A percentile compares a stretch with the other conserved stretches of the same genome.
Evolutionary conservation across 2,113 vertebrate genomes (phyloP).

Genomic region (Cacatua alba): DNA sequence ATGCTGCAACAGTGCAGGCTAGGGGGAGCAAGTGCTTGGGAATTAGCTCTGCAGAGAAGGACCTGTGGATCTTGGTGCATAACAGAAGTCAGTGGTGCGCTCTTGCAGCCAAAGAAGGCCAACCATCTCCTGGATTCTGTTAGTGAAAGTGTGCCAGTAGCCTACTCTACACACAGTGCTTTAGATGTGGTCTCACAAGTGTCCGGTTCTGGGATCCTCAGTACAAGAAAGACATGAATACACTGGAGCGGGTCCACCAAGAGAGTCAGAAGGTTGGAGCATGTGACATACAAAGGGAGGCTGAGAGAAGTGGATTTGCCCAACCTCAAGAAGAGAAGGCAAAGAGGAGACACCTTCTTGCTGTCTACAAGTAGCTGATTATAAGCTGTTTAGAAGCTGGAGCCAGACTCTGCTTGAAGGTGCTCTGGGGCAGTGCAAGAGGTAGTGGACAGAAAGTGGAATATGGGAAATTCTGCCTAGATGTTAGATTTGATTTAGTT

Average conservation of each 20-base stretch:
- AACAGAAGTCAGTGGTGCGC: background rate
- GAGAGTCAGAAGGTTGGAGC: background rate
- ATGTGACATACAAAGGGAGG: background rate
- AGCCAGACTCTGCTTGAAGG: background rate
- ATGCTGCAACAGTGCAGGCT: background rate
- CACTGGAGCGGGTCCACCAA: background rate
- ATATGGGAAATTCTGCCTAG: background rate
- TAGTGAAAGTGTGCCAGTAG: background rate
- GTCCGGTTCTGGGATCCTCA: background rate
- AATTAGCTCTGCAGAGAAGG: background rate
- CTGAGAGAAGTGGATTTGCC: background rate
- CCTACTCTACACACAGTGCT: background rate
- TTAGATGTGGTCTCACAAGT: background rate
- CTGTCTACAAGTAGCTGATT: background rate
- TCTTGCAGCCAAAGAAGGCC: background rate
- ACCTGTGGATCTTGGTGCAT: background rate
- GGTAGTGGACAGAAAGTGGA: background rate
- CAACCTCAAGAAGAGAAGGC: background rate
- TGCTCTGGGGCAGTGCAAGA: background rate
- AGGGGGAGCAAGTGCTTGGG: background rate
- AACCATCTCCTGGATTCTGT: background rate
- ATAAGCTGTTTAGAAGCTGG: background rate
- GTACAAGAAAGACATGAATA: background rate
- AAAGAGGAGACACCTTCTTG: background rate
- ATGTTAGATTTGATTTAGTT: background rate